Base-by-base conservation (phyloP, 2,888 invertebrate species). In the Linnaemya tessellans region DNA sequence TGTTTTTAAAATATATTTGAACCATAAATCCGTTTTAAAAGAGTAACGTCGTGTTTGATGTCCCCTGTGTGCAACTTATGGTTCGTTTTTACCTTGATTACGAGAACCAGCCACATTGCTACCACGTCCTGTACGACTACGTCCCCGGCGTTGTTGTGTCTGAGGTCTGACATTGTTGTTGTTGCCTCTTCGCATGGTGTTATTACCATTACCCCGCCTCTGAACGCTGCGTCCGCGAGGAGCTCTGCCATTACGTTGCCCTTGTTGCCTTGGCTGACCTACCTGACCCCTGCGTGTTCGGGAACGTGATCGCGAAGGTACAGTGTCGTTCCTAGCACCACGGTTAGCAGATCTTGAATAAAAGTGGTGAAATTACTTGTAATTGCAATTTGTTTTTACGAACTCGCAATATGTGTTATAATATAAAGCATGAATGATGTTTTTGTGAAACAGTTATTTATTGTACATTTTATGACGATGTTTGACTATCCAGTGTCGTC, bases 41-140 rank as follows among this genome's bases (percentile, higher is more conserved):
- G 68, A 79, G 58, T 74, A 70, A 71, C 80, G 25, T 78, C 43
- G 49, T 62, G 9, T 20, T 58, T 71, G 77, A 71, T 51, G 56
- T 64, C 46, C 54, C 65, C 54, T 60, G 65, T 11, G 62, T 60
- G 81, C 70, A 79, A 84, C 83, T 74, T 85, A 87, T 88, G 89
- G 89, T 87, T 83, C 88, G 89, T 88, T 89, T 89, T 89, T 92
- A 92, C 92, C 92, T 89, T 87, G 87, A 87, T 87, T 88, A n/a
- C 89, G 88, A 84, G 87, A 78, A 71, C 88, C 88, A 49, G 60
- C 54, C 75, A 81, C 83, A 70, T 86, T 86, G 46, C 86, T 87
- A 78, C 88, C 86, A 75, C 88, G 87, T 75, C 87, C 89, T 75
- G 88, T 89, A 78, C 91, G 91, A 87, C 88, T 90, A 84, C 92